Percentiles rank a stretch among this genome's conserved stretches.
Conservation (phyloP, 2,888 invertebrate genomes). For the Leucoptera coffeella region DNA sequence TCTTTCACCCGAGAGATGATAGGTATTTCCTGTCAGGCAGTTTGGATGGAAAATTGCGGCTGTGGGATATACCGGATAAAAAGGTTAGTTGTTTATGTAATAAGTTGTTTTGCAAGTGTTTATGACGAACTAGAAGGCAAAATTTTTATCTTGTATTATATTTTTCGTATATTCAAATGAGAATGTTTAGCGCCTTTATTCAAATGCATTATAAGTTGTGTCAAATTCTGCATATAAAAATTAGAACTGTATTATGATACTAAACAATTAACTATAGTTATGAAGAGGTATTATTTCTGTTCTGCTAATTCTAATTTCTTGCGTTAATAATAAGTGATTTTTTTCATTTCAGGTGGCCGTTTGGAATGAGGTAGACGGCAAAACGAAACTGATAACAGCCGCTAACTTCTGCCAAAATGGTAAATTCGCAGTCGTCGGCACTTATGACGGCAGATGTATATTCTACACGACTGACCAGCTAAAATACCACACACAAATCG, state of each 20-base stretch:
- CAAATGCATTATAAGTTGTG: no score
- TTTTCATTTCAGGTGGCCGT: constrained; percentile 66
- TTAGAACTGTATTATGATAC: no score
- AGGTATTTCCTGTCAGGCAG: constrained; percentile 94
- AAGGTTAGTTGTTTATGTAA: constrained; percentile 63
- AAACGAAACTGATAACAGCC: constrained; percentile 89
- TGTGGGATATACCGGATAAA: constrained; percentile 99
- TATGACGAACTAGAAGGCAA: no score
- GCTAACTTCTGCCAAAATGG: constrained; percentile 97
- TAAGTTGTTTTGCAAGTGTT: no score
- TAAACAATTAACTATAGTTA: no score
- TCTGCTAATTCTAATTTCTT: no score
- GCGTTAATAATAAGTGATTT: not conserved
- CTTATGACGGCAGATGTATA: constrained; percentile 96
- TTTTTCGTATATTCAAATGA: no score
- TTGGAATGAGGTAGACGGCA: constrained; percentile 96
- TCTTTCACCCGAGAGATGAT: constrained; percentile 92
- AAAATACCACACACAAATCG: constrained; percentile 96
- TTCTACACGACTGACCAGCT: constrained; percentile 98
- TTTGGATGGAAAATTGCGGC: constrained; percentile 92
- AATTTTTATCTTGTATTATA: no score
- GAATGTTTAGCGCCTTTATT: no score
- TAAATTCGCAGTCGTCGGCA: constrained; percentile 96
- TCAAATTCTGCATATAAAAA: no score
- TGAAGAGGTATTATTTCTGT: no score